Conservation (phyloP, 2,797 vertebrate genomes). For the Antennarius maculatus region DNA sequence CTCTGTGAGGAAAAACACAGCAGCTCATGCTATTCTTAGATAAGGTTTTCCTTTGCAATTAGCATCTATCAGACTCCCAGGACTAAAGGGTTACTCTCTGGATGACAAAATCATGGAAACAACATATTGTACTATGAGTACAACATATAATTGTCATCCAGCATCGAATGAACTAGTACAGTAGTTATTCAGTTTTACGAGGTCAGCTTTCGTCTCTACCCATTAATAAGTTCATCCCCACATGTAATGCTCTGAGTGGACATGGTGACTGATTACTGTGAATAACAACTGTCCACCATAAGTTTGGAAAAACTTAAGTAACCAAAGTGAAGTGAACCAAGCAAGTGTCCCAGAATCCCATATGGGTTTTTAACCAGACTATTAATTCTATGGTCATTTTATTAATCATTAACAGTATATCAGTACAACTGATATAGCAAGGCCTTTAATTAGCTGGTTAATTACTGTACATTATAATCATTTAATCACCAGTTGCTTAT, state of each 20-base stretch:
- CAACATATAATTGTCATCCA: neutral
- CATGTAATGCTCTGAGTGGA: neutral
- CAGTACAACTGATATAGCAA: no score
- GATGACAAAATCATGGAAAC: neutral
- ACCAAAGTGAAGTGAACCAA: neutral
- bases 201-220: neutral
- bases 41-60: constrained; percentile 3
- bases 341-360: neutral
- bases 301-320: no score
- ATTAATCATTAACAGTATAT: neutral
- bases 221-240: neutral
- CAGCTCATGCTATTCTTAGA: constrained; percentile 14
- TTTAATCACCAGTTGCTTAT: no score
- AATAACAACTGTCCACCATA: neutral
- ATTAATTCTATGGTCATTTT: neutral
- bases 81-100: neutral
- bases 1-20: constrained; percentile 13
- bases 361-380: neutral
- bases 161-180: neutral
- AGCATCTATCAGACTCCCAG: constrained; percentile 15
- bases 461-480: no score
- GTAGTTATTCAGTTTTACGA: neutral
- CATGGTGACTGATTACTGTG: neutral
- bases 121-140: neutral
- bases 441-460: no score